Conservation (phyloP, 2,113 vertebrate species). For the Gracilinanus agilis region DNA sequence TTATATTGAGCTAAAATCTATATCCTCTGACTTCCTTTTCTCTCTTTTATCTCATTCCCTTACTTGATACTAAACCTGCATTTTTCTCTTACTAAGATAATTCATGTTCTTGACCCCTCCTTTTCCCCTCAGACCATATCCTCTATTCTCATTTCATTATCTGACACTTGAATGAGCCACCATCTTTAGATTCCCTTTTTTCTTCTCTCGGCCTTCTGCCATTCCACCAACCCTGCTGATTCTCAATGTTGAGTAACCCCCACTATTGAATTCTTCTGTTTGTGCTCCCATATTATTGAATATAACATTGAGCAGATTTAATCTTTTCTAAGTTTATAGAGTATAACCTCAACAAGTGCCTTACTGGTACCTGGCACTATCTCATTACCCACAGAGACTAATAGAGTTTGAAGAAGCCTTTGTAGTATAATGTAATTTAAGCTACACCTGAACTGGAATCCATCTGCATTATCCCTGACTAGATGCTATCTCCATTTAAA, state of each 20-base stretch:
- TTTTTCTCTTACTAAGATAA: neutral
- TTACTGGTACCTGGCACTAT: neutral
- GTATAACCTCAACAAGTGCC: neutral
- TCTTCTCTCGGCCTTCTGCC: neutral
- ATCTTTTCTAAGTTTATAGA: neutral
- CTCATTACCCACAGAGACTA: too few species aligned
- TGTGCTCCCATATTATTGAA: neutral
- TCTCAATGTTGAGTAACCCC: neutral
- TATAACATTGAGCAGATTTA: neutral
- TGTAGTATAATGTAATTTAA: too few species aligned
- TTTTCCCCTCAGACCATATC: neutral
- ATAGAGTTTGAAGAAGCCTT: too few species aligned
- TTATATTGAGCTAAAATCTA: slow-evolving; percentile 24
- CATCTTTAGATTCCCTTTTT: neutral
- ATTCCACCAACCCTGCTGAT: neutral
- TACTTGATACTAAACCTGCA: neutral
- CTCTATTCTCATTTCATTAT: neutral
- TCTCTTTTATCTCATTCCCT: neutral
- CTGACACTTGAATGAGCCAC: neutral
- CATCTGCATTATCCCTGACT: too few species aligned
- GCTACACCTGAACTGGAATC: too few species aligned
- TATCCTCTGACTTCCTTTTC: neutral
- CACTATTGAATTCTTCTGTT: neutral
- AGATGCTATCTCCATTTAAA: too few species aligned
- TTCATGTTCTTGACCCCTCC: neutral